phyloP scores from a whole-genome alignment of 2,113 vertebrate species.

The Nycticryphes semicollaris region DNA sequence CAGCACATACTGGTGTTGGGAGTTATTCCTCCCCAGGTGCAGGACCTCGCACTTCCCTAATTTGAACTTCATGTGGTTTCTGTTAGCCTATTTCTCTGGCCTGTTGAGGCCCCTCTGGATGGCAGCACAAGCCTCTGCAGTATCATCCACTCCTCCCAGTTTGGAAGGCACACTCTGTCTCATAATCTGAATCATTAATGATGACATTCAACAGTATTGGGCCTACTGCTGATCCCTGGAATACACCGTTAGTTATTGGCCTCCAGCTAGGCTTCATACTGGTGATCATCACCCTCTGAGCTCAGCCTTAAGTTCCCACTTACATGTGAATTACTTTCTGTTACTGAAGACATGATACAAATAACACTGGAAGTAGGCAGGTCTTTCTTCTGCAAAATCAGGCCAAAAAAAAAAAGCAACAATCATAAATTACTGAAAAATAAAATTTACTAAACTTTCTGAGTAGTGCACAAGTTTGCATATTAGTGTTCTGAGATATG shows the following conservation, averaged over 20 bases:
- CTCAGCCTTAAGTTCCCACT: background rate
- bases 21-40: background rate
- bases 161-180: background rate
- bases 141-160: background rate
- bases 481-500: background rate
- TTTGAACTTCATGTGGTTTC: background rate
- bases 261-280: background rate
- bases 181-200: background rate
- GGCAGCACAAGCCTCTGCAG: background rate
- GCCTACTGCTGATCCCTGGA: background rate
- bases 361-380: background rate
- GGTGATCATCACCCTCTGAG: background rate
- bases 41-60: background rate
- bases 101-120: background rate
- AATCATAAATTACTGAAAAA: slow-evolving; percentile 28
- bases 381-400: background rate
- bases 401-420: background rate
- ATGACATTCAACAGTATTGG: background rate
- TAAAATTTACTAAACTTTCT: background rate
- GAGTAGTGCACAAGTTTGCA: background rate
- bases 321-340: background rate
- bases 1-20: background rate
- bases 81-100: background rate
- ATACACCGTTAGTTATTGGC: background rate
- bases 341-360: background rate